Conservation (phyloP, 2,888 invertebrate genomes). For the Pheosia tremula region DNA sequence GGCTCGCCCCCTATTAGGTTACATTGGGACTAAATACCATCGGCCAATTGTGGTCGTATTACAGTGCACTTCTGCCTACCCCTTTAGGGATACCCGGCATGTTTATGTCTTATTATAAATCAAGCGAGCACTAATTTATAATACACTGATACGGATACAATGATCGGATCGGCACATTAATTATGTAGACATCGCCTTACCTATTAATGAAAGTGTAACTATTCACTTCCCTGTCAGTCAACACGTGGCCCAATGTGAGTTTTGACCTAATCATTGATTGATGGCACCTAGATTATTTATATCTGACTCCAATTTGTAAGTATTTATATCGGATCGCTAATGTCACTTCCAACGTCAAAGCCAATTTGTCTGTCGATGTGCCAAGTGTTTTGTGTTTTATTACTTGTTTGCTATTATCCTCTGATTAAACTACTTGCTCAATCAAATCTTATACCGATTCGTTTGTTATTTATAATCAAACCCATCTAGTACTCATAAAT, state of each 20-base stretch:
- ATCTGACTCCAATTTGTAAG: conserved; percentile 43
- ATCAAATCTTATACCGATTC: not conserved
- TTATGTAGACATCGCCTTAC: not conserved
- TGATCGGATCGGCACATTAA: not conserved
- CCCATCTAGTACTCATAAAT: too few relatives aligned
- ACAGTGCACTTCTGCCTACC: too few relatives aligned
- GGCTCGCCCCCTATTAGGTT: too few relatives aligned
- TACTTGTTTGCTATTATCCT: conserved; percentile 36
- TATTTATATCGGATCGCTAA: conserved; percentile 44
- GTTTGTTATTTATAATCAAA: not conserved
- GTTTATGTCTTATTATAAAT: too few relatives aligned
- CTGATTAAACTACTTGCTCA: conserved; percentile 20
- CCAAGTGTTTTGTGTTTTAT: conserved; percentile 48
- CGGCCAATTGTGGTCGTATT: too few relatives aligned
- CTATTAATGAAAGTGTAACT: not conserved
- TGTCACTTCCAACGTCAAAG: conserved; percentile 45
- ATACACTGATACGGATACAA: not conserved
- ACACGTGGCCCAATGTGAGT: conserved; percentile 17
- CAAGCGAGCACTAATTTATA: too few relatives aligned
- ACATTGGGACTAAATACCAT: too few relatives aligned
- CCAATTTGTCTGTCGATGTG: conserved; percentile 47
- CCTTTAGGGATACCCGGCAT: too few relatives aligned
- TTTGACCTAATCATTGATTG: conserved; percentile 23
- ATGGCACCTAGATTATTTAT: conserved; percentile 36
- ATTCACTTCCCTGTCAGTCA: conserved; percentile 1